Base-by-base conservation (phyloP, 2,888 invertebrate species). In the Lithophane socia region DNA sequence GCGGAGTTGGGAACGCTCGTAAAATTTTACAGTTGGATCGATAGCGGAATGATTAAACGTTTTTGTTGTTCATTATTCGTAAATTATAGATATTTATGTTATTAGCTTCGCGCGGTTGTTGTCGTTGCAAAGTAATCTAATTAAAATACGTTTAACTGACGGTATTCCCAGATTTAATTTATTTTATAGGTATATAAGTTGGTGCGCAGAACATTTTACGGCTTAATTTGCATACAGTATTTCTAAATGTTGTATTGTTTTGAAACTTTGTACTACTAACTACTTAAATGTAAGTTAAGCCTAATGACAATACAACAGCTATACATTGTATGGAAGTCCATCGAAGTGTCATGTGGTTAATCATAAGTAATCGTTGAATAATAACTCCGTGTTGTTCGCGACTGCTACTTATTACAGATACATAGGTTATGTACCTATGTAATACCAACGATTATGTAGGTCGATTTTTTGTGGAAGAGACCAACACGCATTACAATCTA, bases 1-100 rank as follows among this genome's bases (percentile, higher is more conserved):
- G 76, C 63, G 58, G 67, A 77, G 75, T 75, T 73, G 47, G 54
- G 44, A 75, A 52, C 68, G 60, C 67, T 86, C 84, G 72, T 87
- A 68, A 77, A 74, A 82, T 75, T 79, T 70, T 58, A 86, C 88
- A 77, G 67, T 72, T 47, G 54, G 67, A 52, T 78, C 86, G 88
- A 86, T 87, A 75, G n/a, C 70, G 29, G 58, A 65, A 73, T 56
- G 75, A 37, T 77, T 84, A 63, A 80, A 63, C 73, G 76, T 52
- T 70, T 70, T 68, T 58, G 73, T 68, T 70, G 56, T 65, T 64
- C 16, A 71, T 61, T 65, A 61, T 78, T 82, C 58, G 63, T 75
- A 67, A 70, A 47, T 78, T 60, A 79, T 56, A 65, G 60, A 79
- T 44, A 79, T 83, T 58, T 71, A 68, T 73, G 24, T 4, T 49